phyloP scores from a whole-genome alignment of 2,888 invertebrate species.

The Euproctis similis region DNA sequence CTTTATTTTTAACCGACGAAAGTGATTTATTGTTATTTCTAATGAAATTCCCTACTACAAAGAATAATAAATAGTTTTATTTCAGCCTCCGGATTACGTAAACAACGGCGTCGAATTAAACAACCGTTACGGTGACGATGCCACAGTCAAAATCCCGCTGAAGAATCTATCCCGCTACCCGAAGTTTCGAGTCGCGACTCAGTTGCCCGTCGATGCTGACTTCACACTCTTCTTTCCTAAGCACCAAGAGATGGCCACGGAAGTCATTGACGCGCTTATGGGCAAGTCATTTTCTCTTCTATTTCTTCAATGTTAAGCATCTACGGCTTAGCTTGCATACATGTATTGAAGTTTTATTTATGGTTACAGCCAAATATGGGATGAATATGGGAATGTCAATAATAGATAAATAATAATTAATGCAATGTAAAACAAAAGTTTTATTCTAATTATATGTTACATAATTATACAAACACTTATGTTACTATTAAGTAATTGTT shows the following conservation, averaged over 20 bases:
- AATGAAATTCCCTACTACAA: too few species aligned
- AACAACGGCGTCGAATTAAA: conserved; percentile 75
- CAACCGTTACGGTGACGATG: conserved; percentile 77
- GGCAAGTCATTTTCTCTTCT: too few species aligned
- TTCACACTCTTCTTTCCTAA: conserved; percentile 85
- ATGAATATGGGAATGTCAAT: too few species aligned
- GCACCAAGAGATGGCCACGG: conserved; percentile 82
- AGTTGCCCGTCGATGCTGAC: conserved; percentile 75
- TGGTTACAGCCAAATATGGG: too few species aligned
- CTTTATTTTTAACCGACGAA: too few species aligned
- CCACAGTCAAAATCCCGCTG: conserved; percentile 69
- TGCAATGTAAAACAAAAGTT: too few species aligned
- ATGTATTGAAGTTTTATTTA: too few species aligned
- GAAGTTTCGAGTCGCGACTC: conserved; percentile 71
- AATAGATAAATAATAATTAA: too few species aligned
- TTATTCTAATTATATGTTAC: conserved; percentile 6
- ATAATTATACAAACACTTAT: conserved; percentile 7
- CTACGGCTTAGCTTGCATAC: too few species aligned
- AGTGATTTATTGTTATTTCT: too few species aligned
- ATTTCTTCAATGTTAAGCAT: too few species aligned
- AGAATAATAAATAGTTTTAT: conserved; percentile 1
- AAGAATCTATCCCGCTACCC: conserved; percentile 71
- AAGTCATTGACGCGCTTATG: conserved; percentile 81
- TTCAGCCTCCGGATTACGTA: conserved; percentile 60
- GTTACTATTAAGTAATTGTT: conserved; percentile 7